Evolutionary conservation across 2,888 invertebrate species (phyloP), one percentile per base, ranked within the genome.

Genomic region (Agrochola lychnidis): DNA sequence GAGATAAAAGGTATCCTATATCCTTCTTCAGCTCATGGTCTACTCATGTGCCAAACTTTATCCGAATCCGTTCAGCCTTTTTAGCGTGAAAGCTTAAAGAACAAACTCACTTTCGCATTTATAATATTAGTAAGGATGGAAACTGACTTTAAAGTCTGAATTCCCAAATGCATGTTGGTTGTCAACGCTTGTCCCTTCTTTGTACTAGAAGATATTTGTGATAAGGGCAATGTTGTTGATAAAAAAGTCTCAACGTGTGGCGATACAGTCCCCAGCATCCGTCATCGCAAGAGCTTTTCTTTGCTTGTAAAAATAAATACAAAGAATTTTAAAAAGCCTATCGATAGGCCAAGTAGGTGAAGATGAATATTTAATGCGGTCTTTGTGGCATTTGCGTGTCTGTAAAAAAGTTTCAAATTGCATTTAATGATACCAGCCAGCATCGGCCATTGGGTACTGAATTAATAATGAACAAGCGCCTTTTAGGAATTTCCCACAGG

Each of bases 331-430:
- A 42, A 64, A 36, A 7, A 19, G 5, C 2, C 4, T 9, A 56
- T 22, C 56, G 5, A 3, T 4, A n/a, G 3, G 30, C 22, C 75
- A 61, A 19, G 42, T n/a, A 14, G 1, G 7, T 53, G 7, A 16
- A 56, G 14, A 30, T 76, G 48, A 63, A 57, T 62, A 30, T 30
- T 78, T 4, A 51, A 57, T 51, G 12, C 48, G 14, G 5, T 51
- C 7, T 51, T n/a, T 5, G 10, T 62, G 62, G n/a, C 48, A 63
- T 42, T 79, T 25, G 78, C 59, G 71, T 57, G 57, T 12, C 48
- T 1, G 6, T 25, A 25, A 30, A 19, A 30, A 14, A 56, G 40
- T 30, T 79, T 73, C 30, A 73, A 80, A 61, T 53, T 45, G 25
- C 59, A 80, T n/a, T n/a, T 40, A 56, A 73, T 66, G 30, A 14